Evolutionary conservation across 2,888 invertebrate species (phyloP), one percentile per base, ranked within the genome.

Genomic region (Caenorhabditis drosophilae): DNA sequence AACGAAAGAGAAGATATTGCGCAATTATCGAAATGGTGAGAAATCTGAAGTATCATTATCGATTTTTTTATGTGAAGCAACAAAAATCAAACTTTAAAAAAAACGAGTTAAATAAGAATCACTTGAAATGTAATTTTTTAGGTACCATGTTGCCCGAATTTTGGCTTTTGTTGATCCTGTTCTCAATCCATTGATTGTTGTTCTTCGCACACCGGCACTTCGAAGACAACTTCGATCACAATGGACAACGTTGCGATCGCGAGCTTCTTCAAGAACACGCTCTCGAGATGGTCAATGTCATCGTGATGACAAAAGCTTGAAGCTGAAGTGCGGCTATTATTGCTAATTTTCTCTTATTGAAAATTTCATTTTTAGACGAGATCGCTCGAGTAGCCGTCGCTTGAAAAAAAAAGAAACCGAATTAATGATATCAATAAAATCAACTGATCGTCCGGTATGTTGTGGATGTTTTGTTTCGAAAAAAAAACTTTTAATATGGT

Each of bases 81-180:
- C n/a, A n/a, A n/a, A n/a, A n/a, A n/a, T n/a, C n/a, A n/a, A n/a
- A n/a, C n/a, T n/a, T n/a, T n/a, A n/a, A n/a, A n/a, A n/a, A n/a
- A n/a, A n/a, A n/a, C n/a, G n/a, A n/a, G n/a, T n/a, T n/a, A n/a
- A n/a, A n/a, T n/a, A n/a, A n/a, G n/a, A n/a, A n/a, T n/a, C n/a
- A n/a, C n/a, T n/a, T n/a, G n/a, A n/a, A n/a, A n/a, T n/a, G n/a
- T n/a, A n/a, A 3, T 15, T 18, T 26, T 58, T 52, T 23, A 73
- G 72, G 71, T 76, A 76, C 26, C 76, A 74, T 41, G 23, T 70
- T 11, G 75, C 76, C n/a, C 61, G 81, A 35, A 77, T 81, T 15
- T 67, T 74, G 15, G 75, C 80, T 12, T 81, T 82, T 51, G 72
- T 78, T 15, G 81, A 81, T 49, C 81, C 81, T 2, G 67, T 81